Evolutionary conservation across 2,797 vertebrate genomes (phyloP), one percentile per base, ranked within the genome.

Genomic region (Leptodactylus fallax): DNA sequence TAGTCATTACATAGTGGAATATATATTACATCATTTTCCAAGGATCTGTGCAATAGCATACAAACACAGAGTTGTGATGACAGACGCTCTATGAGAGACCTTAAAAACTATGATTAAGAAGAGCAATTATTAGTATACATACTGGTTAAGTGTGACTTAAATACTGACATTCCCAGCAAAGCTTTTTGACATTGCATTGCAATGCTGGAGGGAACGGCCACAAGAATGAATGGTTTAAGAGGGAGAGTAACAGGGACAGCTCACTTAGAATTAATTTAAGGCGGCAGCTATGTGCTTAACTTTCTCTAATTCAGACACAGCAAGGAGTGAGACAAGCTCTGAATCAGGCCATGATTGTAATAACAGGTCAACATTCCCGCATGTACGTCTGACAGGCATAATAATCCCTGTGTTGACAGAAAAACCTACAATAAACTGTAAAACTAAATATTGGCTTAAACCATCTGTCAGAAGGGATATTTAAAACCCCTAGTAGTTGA

Each of bases 261-360:
- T 86, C 79, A 82, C 21, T 85, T 86, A 85, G 79, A 89, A 85
- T 89, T 89, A 89, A 89, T 86, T 86, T 72, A 78, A 86, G 84
- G 27, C 17, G 84, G 79, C 87, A 89, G 87, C 83, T 85, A 56
- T 58, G 67, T 85, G 83, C 69, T 81, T 78, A 82, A 89, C 56
- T 76, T 86, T 81, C 63, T 47, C 84, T 89, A 89, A 86, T 82
- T 81, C 84, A 61, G 58, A 77, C 80, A 60, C 87, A 86, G 79
- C 87, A 86, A 77, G 87, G 47, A 81, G 78, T 51, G 79, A 81
- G 69, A 77, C 58, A 23, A 67, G 25, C 81, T 86, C 53, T n/a
- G 55, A 72, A 86, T 72, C 61, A 79, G 80, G 85, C 72, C 87
- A 88, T 47, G 63, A 56, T 71, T 88, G 51, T 60, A 88, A 88